A percentile compares a stretch with the other conserved stretches of the same genome.
phyloP scores from a whole-genome alignment of 2,888 invertebrate genomes.

The Lycophotia porphyrea region DNA sequence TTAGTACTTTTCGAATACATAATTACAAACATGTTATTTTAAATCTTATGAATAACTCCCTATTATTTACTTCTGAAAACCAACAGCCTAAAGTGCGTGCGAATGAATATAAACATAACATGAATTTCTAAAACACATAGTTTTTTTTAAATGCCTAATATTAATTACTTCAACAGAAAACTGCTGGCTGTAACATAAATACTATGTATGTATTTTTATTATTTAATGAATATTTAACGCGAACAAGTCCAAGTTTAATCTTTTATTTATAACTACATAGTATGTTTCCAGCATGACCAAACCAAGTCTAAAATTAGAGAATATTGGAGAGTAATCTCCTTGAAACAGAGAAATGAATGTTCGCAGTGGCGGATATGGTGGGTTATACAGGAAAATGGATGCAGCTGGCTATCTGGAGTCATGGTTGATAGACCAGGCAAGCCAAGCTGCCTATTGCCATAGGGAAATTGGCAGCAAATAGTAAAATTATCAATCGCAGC shows the following conservation, averaged over 20 bases:
- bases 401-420: slow-evolving; percentile 6
- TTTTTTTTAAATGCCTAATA: background rate
- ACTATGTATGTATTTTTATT: background rate
- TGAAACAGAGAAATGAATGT: slow-evolving; percentile 14
- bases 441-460: too few species aligned
- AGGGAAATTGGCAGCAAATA: background rate
- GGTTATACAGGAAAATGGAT: background rate
- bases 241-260: slow-evolving; percentile 47
- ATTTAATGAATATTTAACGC: background rate
- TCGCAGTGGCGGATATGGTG: slow-evolving; percentile 46
- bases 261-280: slow-evolving; percentile 23
- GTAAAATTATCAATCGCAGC: background rate
- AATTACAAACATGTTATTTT: background rate
- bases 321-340: slow-evolving; percentile 7
- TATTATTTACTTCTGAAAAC: background rate
- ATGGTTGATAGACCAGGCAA: background rate
- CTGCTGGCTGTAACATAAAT: slow-evolving; percentile 11
- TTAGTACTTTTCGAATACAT: background rate
- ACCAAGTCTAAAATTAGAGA: background rate
- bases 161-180: background rate
- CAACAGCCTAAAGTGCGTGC: background rate
- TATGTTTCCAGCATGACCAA: background rate
- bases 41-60: background rate
- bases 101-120: background rate
- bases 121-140: background rate